phyloP scores from a whole-genome alignment of 2,113 vertebrate species.

The Eupsittula cactorum region DNA sequence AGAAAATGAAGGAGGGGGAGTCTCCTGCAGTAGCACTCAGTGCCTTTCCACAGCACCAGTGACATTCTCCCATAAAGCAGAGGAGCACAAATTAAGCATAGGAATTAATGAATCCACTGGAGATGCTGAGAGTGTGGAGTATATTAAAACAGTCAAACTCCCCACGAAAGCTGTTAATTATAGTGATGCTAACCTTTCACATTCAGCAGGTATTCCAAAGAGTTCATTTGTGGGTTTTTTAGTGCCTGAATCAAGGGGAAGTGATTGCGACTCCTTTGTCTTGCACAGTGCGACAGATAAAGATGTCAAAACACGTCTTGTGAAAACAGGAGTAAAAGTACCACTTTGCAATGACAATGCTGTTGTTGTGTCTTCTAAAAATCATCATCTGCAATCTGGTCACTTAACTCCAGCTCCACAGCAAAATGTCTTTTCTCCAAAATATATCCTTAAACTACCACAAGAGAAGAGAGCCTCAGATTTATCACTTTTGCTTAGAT shows the following conservation, averaged over 20 bases:
- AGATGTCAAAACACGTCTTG: not conserved
- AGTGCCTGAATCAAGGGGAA: not conserved
- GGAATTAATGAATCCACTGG: not conserved
- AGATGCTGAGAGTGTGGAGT: not conserved
- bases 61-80: not conserved
- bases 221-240: not conserved
- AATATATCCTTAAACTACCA: constrained; percentile 77
- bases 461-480: not conserved
- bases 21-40: not conserved
- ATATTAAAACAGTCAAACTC: not conserved
- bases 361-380: not conserved
- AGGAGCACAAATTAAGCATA: not conserved
- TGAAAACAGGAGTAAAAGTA: not conserved
- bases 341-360: not conserved
- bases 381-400: not conserved
- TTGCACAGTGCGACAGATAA: not conserved
- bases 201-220: not conserved
- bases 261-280: not conserved
- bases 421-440: constrained; percentile 68
- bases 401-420: not conserved
- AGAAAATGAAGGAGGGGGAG: not conserved
- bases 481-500: not conserved
- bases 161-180: not conserved
- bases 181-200: not conserved
- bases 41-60: not conserved